Conservation (phyloP, 1,140 invertebrate genomes). For the Brachystomella parvula region DNA sequence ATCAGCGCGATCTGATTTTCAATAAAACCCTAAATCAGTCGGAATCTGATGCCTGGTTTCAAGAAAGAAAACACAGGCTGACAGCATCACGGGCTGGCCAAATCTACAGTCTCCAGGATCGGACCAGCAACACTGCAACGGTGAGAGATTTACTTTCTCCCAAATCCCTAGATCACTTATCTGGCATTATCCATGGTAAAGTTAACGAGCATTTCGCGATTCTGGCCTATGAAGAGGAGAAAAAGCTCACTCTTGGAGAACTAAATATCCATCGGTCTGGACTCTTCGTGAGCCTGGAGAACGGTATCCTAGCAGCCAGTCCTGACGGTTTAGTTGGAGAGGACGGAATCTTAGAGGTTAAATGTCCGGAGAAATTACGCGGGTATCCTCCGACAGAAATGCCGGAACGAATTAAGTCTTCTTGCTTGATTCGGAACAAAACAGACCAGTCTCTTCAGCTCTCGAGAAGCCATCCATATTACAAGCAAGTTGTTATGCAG, state of each 20-base stretch:
- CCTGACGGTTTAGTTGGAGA: neutral
- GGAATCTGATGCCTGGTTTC: neutral
- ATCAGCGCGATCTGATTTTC: neutral
- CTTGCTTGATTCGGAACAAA: neutral
- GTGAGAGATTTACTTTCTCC: neutral
- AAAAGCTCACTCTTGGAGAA: no score
- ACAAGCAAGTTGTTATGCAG: slow-evolving; percentile 28
- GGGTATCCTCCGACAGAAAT: neutral
- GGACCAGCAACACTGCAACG: neutral
- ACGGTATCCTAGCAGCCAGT: neutral
- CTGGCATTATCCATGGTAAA: neutral
- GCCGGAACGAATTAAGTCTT: neutral
- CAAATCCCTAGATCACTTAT: neutral
- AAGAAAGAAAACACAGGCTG: slow-evolving; percentile 24
- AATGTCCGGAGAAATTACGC: neutral
- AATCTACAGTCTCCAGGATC: neutral
- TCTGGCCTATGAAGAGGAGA: neutral
- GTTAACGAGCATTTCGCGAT: neutral
- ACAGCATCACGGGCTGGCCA: neutral
- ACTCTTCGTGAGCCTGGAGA: neutral
- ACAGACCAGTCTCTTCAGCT: neutral
- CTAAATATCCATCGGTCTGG: neutral
- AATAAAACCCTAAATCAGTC: neutral
- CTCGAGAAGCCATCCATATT: slow-evolving; percentile 25
- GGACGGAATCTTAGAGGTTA: neutral